Percentiles rank a stretch among this genome's conserved stretches.
These are phyloP conservation scores for Athene noctua DNA, from an alignment of 2,113 vertebrate species.

Conservation along the genomic window DNA sequence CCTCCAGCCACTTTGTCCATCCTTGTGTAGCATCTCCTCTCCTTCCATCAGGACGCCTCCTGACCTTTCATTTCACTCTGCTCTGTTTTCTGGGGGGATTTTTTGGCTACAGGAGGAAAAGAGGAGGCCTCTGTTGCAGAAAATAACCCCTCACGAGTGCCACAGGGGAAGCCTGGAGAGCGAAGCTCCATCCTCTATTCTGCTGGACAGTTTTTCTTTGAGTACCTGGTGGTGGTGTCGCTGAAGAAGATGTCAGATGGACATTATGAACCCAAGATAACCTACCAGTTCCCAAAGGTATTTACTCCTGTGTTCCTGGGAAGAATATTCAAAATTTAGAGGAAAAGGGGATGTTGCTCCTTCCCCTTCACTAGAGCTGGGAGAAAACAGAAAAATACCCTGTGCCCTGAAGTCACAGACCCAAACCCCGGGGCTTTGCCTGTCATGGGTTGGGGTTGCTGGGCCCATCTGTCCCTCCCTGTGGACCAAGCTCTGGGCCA, in stretches of 20 bases:
- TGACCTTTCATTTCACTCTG: conserved; percentile 29
- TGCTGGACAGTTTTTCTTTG: conserved; percentile 91
- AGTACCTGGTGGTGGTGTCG: conserved; percentile 93
- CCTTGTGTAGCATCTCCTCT: neutral
- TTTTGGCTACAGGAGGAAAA: conserved; percentile 56
- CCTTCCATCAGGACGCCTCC: neutral
- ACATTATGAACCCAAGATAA: conserved; percentile 87
- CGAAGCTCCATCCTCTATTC: conserved; percentile 49
- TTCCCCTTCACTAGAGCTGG: neutral
- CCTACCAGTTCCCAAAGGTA: conserved; percentile 97
- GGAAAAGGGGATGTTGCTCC: neutral
- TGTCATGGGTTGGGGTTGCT: neutral
- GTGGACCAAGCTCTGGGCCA: neutral
- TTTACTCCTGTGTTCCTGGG: neutral
- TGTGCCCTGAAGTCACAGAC: neutral
- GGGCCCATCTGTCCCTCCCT: neutral
- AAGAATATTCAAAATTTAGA: neutral
- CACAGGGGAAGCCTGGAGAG: conserved; percentile 10
- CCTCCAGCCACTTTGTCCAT: neutral
- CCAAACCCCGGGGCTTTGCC: neutral
- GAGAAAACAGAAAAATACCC: neutral
- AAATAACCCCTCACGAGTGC: neutral
- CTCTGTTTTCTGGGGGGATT: neutral
- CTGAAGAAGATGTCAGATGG: conserved; percentile 74
- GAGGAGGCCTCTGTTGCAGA: conserved; percentile 17